Conservation (phyloP, 1,140 invertebrate species). For the Leptestheria dahalacensis region DNA sequence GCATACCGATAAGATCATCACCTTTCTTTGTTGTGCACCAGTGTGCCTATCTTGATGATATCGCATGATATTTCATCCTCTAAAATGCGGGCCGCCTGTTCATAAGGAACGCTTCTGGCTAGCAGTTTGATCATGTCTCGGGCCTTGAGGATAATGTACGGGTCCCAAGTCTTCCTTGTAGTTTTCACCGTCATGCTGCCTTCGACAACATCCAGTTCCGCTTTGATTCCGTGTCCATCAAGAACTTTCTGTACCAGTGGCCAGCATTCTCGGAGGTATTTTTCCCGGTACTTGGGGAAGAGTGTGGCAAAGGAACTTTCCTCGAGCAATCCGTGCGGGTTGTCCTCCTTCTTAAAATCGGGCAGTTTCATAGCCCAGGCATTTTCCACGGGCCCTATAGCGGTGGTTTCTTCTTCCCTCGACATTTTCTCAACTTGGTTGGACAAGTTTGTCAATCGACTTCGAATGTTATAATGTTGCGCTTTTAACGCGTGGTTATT, state of each 20-base stretch:
- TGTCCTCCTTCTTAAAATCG: constrained; percentile 76
- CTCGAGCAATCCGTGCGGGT: constrained; percentile 60
- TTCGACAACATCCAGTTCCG: constrained; percentile 86
- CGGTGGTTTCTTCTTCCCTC: constrained; percentile 14
- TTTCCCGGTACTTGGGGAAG: constrained; percentile 87
- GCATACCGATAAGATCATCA: background rate
- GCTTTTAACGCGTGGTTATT: too few species aligned
- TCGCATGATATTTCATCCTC: constrained; percentile 85
- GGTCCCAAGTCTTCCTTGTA: constrained; percentile 96
- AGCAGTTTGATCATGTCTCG: constrained; percentile 90
- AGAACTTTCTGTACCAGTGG: constrained; percentile 79
- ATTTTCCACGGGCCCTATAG: constrained; percentile 47
- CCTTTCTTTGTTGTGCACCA: constrained; percentile 82
- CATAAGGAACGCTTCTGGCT: constrained; percentile 89
- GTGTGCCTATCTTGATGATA: constrained; percentile 89
- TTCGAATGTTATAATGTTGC: too few species aligned
- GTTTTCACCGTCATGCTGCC: constrained; percentile 91
- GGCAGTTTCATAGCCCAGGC: constrained; percentile 82
- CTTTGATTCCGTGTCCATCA: constrained; percentile 58
- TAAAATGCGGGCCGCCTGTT: constrained; percentile 72
- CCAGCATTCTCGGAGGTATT: constrained; percentile 93
- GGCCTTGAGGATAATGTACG: constrained; percentile 92
- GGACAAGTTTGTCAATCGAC: background rate
- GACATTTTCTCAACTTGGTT: constrained; percentile 8
- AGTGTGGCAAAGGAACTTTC: constrained; percentile 66